Base-by-base conservation (phyloP, 2,113 vertebrate species). In the Puma concolor region DNA sequence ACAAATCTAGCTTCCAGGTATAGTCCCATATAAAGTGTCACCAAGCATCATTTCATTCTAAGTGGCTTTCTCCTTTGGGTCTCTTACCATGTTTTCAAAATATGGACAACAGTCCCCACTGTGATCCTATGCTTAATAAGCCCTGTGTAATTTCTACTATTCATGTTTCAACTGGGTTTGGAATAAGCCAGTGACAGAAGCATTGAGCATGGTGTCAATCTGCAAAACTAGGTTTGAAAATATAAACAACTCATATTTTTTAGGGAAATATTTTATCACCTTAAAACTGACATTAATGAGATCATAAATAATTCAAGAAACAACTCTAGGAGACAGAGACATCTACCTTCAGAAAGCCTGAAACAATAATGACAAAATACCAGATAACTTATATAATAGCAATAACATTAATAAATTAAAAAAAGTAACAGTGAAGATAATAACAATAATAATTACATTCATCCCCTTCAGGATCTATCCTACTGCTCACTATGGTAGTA, bases 251-350 rank as follows among this genome's bases (percentile, higher is more conserved):
- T 67, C 4, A n/a, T 2, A 64, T 91, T 79, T 88, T 80, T 89
- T 29, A 79, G 48, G 74, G n/a, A 92, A 79, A 44, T 50, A 80
- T 19, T 33, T 84, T 77, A n/a, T 69, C 33, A 82, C 11, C 29
- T 85, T 54, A 63, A 21, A 88, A 60, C 54, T 44, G 50, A 83
- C 86, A 64, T 80, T 71, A 82, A 67, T 67, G 25, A 74, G 31
- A 66, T 83, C 89, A 92, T 52, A 88, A 92, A 94, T 92, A 52
- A 83, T 72, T 91, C 12, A 87, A 69, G 31, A 93, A n/a, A 14
- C 10, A 89, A 84, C 10, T 91, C 19, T 74, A 27, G n/a, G 31
- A 74, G 50, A 74, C 66, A n/a, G 7, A 44, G 66, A 36, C 1
- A 64, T 25, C 57, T 64, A 64, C 36, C 33, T 57, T 96, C 15